Evolutionary conservation across 2,888 invertebrate species (phyloP), one percentile per base, ranked within the genome.

Genomic region (Drosophila buzzatii): DNA sequence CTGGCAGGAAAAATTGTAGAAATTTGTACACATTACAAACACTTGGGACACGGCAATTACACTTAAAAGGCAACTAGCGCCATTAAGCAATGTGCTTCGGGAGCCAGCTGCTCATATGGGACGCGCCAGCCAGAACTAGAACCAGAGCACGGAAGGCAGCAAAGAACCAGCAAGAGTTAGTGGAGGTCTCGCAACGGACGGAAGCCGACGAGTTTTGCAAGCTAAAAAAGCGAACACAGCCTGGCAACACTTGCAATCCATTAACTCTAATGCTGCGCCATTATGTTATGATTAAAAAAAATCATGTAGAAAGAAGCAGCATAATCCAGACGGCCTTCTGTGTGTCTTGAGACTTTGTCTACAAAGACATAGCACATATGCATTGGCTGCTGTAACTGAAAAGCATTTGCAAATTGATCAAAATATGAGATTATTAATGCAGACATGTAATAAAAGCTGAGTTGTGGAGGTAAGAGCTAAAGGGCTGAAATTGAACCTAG

Each of bases 11-110:
- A 76, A 80, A 76, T 78, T 62, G 69, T 76, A 52, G 81, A 84
- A 76, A 79, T 84, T 82, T 79, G 70, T 82, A 79, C 78, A 85
- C 85, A 85, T 85, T 85, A 85, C 82, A 85, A 82, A 82, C 82
- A 83, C 82, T 85, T 85, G 82, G 85, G 82, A 79, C 82, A 79
- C 84, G 81, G 85, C 90, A 90, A 90, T 90, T 90, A 90, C 87
- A 82, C 86, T 88, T 90, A 88, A 90, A 89, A 89, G 85, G 87
- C 90, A 81, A 82, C 80, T 79, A 82, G 80, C 73, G 76, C 82
- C 89, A 86, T 82, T 79, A 76, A 82, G 87, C 74, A 82, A 82
- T 82, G 74, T 76, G 73, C 74, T 73, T 70, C 52, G 66, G 77
- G 58, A 82, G 61, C 65, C 72, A 74, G 78, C 79, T 76, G 77